These are phyloP conservation scores for Varecia variegata DNA, from an alignment of 2,797 vertebrate genomes.

Conservation along the genomic window DNA sequence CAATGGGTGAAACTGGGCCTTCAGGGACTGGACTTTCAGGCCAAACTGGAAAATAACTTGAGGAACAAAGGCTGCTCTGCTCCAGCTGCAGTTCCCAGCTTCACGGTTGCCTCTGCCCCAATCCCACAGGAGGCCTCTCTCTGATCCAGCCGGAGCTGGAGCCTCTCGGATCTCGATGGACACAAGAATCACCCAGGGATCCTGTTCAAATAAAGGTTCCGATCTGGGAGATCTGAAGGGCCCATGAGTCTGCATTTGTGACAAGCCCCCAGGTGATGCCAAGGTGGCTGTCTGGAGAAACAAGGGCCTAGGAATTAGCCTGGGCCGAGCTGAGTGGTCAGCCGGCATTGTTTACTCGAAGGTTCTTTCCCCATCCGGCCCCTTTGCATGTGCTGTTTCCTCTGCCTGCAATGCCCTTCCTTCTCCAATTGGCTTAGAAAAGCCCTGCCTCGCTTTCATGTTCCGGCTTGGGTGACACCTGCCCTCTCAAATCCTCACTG, in stretches of 20 bases:
- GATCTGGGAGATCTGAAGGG: background rate
- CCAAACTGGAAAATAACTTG: slow-evolving; percentile 17
- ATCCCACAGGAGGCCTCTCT: background rate
- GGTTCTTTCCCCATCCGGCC: background rate
- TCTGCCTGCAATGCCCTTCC: background rate
- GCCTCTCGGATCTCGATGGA: background rate
- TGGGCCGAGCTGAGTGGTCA: background rate
- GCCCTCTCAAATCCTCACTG: background rate
- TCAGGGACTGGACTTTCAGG: background rate
- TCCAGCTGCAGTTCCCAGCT: background rate
- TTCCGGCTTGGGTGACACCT: background rate
- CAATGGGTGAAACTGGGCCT: background rate
- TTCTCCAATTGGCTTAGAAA: background rate
- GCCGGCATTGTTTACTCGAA: background rate
- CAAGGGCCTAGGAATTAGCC: background rate
- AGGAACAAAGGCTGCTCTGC: background rate
- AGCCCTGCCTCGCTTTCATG: background rate
- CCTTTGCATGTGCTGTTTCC: background rate
- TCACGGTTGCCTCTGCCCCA: too few species aligned
- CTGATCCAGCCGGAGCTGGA: background rate
- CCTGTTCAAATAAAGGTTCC: background rate
- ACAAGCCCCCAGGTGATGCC: background rate
- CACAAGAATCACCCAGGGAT: accelerated
- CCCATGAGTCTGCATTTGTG: background rate
- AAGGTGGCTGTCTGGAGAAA: background rate